Percentiles rank a stretch among this genome's conserved stretches.
phyloP scores from a whole-genome alignment of 2,888 invertebrate genomes.

The Lochmaea capreae region DNA sequence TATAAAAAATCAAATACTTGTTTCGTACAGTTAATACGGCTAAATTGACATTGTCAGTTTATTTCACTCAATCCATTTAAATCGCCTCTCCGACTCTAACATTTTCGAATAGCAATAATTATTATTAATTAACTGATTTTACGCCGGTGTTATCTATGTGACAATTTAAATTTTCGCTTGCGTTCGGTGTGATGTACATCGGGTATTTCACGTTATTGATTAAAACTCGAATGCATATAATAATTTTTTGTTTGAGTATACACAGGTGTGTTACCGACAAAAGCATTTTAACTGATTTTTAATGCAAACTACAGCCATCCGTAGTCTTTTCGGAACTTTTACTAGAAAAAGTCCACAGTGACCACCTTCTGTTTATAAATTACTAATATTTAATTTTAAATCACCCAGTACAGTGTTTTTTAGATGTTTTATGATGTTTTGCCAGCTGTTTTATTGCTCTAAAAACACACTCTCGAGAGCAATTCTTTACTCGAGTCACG shows the following conservation, averaged over 20 bases:
- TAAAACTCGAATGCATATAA: too few relatives aligned
- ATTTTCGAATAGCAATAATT: conserved; percentile 15
- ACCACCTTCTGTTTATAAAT: too few relatives aligned
- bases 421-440: background rate
- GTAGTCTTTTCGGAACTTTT: too few relatives aligned
- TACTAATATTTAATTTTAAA: too few relatives aligned
- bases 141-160: conserved; percentile 7
- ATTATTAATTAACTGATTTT: conserved; percentile 16
- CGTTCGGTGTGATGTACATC: background rate
- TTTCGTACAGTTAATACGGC: conserved; percentile 1
- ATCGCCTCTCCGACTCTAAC: background rate
- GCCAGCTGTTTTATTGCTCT: background rate
- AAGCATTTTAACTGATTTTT: too few relatives aligned
- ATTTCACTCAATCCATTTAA: conserved; percentile 16
- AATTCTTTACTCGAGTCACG: conserved; percentile 16
- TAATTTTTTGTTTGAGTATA: too few relatives aligned
- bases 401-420: background rate
- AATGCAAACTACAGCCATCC: too few relatives aligned
- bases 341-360: too few relatives aligned
- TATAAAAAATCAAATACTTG: conserved; percentile 17
- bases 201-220: too few relatives aligned
- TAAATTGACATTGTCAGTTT: conserved; percentile 21
- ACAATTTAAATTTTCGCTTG: conserved; percentile 11
- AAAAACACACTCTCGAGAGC: background rate
- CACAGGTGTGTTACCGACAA: too few relatives aligned